A percentile compares a stretch with the other conserved stretches of the same genome.
Evolutionary conservation across 35 echinoderm and acorn worm species (phyloP).

Genomic region (Amphiura filiformis): DNA sequence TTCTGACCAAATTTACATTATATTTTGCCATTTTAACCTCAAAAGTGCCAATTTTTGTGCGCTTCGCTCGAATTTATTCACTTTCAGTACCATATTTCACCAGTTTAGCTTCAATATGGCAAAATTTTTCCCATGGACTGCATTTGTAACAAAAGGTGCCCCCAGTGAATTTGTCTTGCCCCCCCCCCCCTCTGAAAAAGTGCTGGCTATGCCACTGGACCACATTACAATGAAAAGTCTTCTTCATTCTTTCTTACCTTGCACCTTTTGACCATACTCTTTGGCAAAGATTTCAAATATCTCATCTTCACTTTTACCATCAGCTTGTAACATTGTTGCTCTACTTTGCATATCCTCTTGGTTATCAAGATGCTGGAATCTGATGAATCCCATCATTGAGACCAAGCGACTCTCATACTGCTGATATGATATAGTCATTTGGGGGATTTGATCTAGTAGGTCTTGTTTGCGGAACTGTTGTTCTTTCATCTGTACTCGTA

Average conservation of each 20-base stretch:
- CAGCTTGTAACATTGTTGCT: conserved; percentile 40
- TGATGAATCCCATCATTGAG: conserved; percentile 71
- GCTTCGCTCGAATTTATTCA: no score
- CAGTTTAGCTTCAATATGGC: no score
- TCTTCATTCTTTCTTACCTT: conserved; percentile 80
- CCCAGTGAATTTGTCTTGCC: no score
- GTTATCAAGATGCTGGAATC: conserved; percentile 50
- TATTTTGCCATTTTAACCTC: no score
- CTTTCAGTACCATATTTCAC: no score
- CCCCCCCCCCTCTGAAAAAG: no score
- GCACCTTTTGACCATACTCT: conserved; percentile 56
- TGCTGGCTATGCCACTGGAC: no score
- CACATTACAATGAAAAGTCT: no score
- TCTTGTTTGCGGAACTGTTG: conserved; percentile 39
- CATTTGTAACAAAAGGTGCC: no score
- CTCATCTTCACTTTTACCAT: conserved; percentile 83
- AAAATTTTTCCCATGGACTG: no score
- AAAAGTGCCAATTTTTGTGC: no score
- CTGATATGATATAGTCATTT: conserved; percentile 62
- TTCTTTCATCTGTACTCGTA: conserved; percentile 76
- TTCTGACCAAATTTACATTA: no score
- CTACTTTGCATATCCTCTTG: conserved; percentile 53
- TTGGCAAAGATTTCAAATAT: conserved; percentile 45
- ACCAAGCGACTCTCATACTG: conserved; percentile 53
- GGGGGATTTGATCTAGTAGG: conserved; percentile 64